Evolutionary conservation across 1,140 invertebrate species (phyloP).

Genomic region (Diachasmimorpha longicaudata): DNA sequence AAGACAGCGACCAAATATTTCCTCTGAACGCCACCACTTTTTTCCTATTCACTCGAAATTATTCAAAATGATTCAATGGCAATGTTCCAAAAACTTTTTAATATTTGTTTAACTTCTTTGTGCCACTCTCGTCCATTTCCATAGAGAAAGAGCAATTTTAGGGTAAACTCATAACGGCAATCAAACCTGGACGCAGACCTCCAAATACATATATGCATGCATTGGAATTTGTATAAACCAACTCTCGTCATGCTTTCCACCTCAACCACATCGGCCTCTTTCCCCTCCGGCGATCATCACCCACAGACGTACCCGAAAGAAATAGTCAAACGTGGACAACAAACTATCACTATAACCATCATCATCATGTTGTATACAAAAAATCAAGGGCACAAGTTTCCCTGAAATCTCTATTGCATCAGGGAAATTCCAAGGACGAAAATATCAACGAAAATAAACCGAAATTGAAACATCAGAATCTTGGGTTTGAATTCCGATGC

Average conservation of each 20-base stretch:
- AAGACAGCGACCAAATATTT: neutral
- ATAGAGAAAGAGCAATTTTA: neutral
- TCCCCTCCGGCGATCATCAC: neutral
- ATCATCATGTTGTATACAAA: too few relatives aligned
- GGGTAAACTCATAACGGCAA: conserved; percentile 17
- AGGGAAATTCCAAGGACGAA: too few relatives aligned
- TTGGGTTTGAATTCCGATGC: too few relatives aligned
- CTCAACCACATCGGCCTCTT: neutral
- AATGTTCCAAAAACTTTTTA: neutral
- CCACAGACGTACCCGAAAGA: neutral
- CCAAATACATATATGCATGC: conserved; percentile 6
- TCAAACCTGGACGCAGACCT: conserved; percentile 3
- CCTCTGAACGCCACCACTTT: neutral
- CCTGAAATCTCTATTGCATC: too few relatives aligned
- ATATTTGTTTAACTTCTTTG: neutral
- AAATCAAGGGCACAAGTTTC: too few relatives aligned
- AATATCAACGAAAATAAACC: too few relatives aligned
- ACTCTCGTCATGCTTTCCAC: conserved; percentile 20
- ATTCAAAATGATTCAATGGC: neutral
- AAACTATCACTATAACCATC: neutral
- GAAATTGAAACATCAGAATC: too few relatives aligned
- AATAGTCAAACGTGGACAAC: neutral
- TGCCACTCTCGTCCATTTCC: neutral
- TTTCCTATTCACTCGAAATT: neutral
- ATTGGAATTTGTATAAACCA: conserved; percentile 21